Conservation (phyloP, 1,140 invertebrate species). For the Lutraria rhynchaena region DNA sequence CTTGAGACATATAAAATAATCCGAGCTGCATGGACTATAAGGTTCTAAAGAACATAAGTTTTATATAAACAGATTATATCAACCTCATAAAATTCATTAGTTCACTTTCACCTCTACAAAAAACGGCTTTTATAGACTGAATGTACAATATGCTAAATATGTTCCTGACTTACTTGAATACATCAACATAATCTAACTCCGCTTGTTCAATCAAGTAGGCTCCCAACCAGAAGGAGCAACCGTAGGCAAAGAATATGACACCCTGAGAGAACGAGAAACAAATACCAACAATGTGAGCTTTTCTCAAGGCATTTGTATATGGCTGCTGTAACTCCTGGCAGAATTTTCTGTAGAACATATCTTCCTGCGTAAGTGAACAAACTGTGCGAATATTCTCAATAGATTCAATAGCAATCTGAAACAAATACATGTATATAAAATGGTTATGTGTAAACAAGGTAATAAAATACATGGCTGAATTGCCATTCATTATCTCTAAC, state of each 20-base stretch:
- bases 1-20: too few relatives aligned
- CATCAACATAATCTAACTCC: conserved; percentile 86
- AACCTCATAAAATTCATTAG: too few relatives aligned
- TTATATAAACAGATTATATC: too few relatives aligned
- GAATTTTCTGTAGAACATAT: conserved; percentile 77
- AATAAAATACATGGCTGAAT: too few relatives aligned
- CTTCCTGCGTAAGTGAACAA: conserved; percentile 82
- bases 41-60: too few relatives aligned
- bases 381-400: conserved; percentile 85
- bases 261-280: conserved; percentile 90
- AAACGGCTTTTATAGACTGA: too few relatives aligned
- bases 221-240: conserved; percentile 90
- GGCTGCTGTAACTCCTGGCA: conserved; percentile 41
- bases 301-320: conserved; percentile 81
- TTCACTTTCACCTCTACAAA: too few relatives aligned
- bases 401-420: conserved; percentile 82
- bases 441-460: too few relatives aligned
- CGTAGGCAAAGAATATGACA: conserved; percentile 90
- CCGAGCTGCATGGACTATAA: too few relatives aligned
- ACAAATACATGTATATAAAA: too few relatives aligned
- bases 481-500: too few relatives aligned
- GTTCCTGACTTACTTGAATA: conserved; percentile 91
- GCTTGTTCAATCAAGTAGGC: conserved; percentile 87
- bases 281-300: conserved; percentile 86
- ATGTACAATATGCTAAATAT: too few relatives aligned